Base-by-base conservation (phyloP, 2,888 invertebrate species). In the Pseudococcus longispinus region DNA sequence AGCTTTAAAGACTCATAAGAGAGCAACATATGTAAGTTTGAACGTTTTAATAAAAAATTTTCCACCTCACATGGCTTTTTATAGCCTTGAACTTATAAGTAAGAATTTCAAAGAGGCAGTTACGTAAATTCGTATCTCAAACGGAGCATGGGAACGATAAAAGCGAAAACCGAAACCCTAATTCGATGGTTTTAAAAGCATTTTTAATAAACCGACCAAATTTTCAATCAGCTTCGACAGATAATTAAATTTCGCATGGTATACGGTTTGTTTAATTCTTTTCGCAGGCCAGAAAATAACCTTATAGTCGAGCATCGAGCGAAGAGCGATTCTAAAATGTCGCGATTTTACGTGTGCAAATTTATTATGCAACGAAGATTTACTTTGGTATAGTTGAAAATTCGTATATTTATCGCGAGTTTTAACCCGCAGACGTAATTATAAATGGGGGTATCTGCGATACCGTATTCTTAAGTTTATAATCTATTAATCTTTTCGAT, bases 1-100 rank as follows among this genome's bases (percentile, higher is more conserved):
- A 23, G 20, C 51, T 23, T 23, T 55, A 60, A 60, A 23, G 23
- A 60, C 23, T 60, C 60, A 60, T 60, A 60, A 60, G 60, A 23
- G 23, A 60, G 23, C 23, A 60, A 60, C 23, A 23, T 60, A 60
- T 23, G 18, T 18, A 60, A 70, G 70, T 70, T 70, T 29, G 15
- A 70, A 70, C 70, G 18, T 70, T 60, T 70, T 70, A 70, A 70
- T 70, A 70, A 70, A 70, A 46, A 70, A 70, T 70, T 29, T 70
- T 70, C 70, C 70, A 70, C 70, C 29, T 70, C 29, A 15, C 18
- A 70, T 70, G 29, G 70, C 29, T 70, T 70, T 29, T 70, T 29
- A 29, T 29, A 70, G 29, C 70, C 70, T 70, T 29, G 29, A 70
- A 70, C 70, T 29, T 60, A 23, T 11, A 32, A 29, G 70, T 29